Evolutionary conservation across 1,140 invertebrate species (phyloP).

Genomic region (Xylocopa sonorina): DNA sequence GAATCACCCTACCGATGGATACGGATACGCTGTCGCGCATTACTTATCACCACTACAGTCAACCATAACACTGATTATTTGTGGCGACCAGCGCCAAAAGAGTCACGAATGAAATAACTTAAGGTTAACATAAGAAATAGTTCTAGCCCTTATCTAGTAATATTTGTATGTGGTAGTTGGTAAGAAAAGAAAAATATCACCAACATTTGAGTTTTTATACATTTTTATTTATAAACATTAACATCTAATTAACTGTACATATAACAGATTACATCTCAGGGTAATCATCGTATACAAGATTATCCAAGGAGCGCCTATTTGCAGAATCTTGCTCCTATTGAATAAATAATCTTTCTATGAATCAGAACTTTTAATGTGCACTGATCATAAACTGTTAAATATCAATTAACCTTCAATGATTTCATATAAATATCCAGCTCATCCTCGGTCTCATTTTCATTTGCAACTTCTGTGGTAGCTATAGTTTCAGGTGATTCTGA

Average conservation of each 20-base stretch:
- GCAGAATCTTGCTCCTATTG: slow-evolving; percentile 68
- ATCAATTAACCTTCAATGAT: slow-evolving; percentile 75
- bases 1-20: not conserved
- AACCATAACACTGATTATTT: no score
- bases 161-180: no score
- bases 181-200: no score
- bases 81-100: no score
- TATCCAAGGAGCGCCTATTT: slow-evolving; percentile 56
- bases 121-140: no score
- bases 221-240: slow-evolving; percentile 51
- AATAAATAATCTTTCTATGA: slow-evolving; percentile 71
- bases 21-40: slow-evolving; percentile 4
- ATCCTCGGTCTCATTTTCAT: slow-evolving; percentile 83
- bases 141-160: no score
- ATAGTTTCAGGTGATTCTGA: slow-evolving; percentile 86
- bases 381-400: slow-evolving; percentile 66
- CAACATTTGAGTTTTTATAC: not conserved
- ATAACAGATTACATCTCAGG: slow-evolving; percentile 34
- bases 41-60: no score
- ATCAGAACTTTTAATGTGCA: slow-evolving; percentile 45
- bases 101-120: no score
- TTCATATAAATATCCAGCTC: slow-evolving; percentile 89
- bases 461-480: slow-evolving; percentile 79
- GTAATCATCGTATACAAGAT: slow-evolving; percentile 43
- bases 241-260: slow-evolving; percentile 29